Evolutionary conservation across 2,888 invertebrate genomes (phyloP).

Genomic region (Rhyacophila evoluta): DNA sequence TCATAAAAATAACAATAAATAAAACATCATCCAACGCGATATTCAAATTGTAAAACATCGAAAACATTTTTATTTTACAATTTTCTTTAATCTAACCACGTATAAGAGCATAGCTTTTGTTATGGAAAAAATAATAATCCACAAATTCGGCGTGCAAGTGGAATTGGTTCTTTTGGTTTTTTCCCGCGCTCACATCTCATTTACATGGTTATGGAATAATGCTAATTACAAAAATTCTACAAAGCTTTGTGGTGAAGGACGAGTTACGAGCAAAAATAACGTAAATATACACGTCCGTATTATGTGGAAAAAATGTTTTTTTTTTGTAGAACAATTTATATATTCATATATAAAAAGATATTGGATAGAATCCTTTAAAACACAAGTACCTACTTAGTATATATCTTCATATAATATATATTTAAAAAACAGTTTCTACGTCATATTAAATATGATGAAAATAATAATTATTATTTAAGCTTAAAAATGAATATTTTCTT

Average conservation of each 20-base stretch:
- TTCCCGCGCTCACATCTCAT: constrained; percentile 44
- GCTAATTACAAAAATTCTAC: constrained; percentile 54
- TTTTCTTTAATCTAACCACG: constrained; percentile 14
- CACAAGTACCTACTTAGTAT: too few species aligned
- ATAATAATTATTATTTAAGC: too few species aligned
- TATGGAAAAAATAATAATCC: constrained; percentile 44
- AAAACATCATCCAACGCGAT: too few species aligned
- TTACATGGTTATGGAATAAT: constrained; percentile 54
- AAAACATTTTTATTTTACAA: background rate
- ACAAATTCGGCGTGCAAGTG: constrained; percentile 39
- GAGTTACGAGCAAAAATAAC: constrained; percentile 31
- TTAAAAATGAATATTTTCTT: too few species aligned
- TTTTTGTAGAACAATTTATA: constrained; percentile 18
- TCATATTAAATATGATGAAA: too few species aligned
- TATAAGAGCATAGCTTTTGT: constrained; percentile 29
- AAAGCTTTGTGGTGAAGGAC: constrained; percentile 47
- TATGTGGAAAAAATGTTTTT: background rate
- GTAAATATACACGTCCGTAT: constrained; percentile 1
- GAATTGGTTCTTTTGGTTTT: constrained; percentile 45
- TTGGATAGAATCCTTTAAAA: too few species aligned
- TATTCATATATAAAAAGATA: background rate
- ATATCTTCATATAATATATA: too few species aligned
- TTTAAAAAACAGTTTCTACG: too few species aligned
- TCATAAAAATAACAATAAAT: too few species aligned
- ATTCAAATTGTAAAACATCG: background rate